Evolutionary conservation across 2,888 invertebrate species (phyloP).

Genomic region (Catocala sponsa): DNA sequence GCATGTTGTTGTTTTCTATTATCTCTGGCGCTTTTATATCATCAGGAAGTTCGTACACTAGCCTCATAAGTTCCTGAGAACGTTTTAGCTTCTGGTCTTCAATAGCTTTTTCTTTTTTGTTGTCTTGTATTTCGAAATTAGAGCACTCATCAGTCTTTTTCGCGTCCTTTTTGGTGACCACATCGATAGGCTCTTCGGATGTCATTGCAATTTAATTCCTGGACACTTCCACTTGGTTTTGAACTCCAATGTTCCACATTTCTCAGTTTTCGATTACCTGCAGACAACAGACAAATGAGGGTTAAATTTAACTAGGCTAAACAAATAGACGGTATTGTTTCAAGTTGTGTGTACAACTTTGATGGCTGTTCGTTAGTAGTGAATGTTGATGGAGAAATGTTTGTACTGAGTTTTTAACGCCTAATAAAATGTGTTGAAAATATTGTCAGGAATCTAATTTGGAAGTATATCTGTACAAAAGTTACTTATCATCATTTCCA

Average conservation of each 20-base stretch:
- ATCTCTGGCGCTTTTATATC: constrained; percentile 69
- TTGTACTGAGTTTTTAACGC: not conserved
- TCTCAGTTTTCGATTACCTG: constrained; percentile 58
- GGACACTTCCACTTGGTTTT: constrained; percentile 46
- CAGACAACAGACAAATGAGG: constrained; percentile 28
- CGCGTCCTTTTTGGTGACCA: constrained; percentile 72
- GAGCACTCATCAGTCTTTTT: constrained; percentile 72
- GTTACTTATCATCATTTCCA: no score
- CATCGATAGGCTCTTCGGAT: constrained; percentile 82
- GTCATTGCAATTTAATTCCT: constrained; percentile 76
- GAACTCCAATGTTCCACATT: constrained; percentile 62
- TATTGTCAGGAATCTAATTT: no score
- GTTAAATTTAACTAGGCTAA: constrained; percentile 13
- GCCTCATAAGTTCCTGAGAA: constrained; percentile 80
- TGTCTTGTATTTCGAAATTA: constrained; percentile 69
- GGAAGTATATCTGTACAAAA: no score
- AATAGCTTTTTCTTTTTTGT: constrained; percentile 64
- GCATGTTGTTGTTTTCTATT: constrained; percentile 78
- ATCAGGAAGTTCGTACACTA: constrained; percentile 83
- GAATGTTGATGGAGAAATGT: constrained; percentile 5
- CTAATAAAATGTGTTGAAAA: constrained; percentile 7
- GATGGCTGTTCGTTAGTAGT: constrained; percentile 12
- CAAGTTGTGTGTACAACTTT: constrained; percentile 8
- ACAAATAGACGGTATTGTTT: constrained; percentile 19
- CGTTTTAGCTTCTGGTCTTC: constrained; percentile 64